Evolutionary conservation across 2,797 vertebrate species (phyloP).

Genomic region (Glossophaga mutica): DNA sequence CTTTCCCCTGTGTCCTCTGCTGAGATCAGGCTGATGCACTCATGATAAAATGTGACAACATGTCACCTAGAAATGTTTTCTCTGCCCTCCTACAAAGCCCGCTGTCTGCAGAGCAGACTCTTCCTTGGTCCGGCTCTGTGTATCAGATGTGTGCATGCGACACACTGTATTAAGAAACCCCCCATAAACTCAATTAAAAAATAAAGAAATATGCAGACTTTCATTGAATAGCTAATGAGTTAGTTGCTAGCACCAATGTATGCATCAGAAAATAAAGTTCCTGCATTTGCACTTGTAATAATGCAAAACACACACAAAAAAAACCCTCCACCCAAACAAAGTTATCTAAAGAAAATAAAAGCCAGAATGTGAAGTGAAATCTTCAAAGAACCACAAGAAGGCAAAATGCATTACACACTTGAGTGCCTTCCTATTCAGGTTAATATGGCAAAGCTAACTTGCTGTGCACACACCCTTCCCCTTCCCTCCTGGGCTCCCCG

Average conservation of each 20-base stretch:
- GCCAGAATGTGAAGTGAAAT: not conserved
- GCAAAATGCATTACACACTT: conserved; percentile 30
- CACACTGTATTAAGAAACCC: not conserved
- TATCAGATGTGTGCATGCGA: not conserved
- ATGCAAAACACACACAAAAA: not conserved
- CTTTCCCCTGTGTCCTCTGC: not conserved
- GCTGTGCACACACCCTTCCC: not conserved
- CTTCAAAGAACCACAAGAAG: conserved; percentile 42
- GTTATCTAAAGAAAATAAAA: conserved; percentile 48
- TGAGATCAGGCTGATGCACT: not conserved
- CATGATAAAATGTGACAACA: not conserved
- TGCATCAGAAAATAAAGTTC: not conserved
- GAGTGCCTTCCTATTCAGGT: conserved; percentile 45
- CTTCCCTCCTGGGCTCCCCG: not conserved
- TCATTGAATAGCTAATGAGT: not conserved
- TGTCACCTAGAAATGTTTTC: not conserved
- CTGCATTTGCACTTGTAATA: not conserved
- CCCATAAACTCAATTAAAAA: not conserved
- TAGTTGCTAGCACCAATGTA: not conserved
- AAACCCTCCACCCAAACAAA: not conserved
- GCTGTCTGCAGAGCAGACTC: not conserved
- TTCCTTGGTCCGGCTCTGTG: not conserved
- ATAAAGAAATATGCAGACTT: not conserved
- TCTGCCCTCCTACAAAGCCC: not conserved
- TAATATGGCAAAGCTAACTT: conserved; percentile 23